These are phyloP conservation scores for Drosophila nr. fundita DNA, from an alignment of 2,888 invertebrate species.

Conservation along the genomic window DNA sequence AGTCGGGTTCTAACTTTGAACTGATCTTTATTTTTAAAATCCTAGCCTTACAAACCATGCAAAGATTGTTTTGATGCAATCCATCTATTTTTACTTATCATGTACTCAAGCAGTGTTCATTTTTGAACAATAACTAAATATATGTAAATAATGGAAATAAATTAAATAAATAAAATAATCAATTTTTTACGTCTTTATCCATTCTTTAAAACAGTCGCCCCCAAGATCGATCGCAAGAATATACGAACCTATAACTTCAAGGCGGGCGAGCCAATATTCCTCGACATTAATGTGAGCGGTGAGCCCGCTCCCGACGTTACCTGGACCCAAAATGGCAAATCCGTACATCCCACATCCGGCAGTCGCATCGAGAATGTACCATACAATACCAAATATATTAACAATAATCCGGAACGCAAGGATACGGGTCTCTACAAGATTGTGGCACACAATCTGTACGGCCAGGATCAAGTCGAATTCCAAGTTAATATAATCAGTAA, in stretches of 20 bases:
- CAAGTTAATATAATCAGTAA: slow-evolving; percentile 95
- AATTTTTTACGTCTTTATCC: slow-evolving; percentile 5
- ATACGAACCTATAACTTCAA: slow-evolving; percentile 94
- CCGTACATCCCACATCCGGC: slow-evolving; percentile 88
- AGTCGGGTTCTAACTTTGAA: too few species aligned
- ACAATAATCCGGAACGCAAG: slow-evolving; percentile 93
- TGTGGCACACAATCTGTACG: slow-evolving; percentile 93
- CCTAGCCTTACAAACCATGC: too few species aligned
- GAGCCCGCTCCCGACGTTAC: slow-evolving; percentile 96
- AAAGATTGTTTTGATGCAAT: too few species aligned
- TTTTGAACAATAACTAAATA: too few species aligned
- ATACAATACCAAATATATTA: slow-evolving; percentile 94
- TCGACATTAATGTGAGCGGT: slow-evolving; percentile 95
- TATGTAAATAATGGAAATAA: background rate
- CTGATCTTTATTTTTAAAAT: too few species aligned
- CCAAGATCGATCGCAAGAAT: slow-evolving; percentile 97
- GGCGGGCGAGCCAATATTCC: slow-evolving; percentile 94
- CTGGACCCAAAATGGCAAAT: slow-evolving; percentile 94
- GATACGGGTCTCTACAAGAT: slow-evolving; percentile 96
- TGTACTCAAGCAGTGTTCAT: too few species aligned
- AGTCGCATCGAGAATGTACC: slow-evolving; percentile 92
- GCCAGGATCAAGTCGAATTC: slow-evolving; percentile 95
- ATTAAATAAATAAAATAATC: background rate
- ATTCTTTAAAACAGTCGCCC: slow-evolving; percentile 89
- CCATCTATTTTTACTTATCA: too few species aligned